Base-by-base conservation (phyloP, 2,888 invertebrate genomes). In the Portevinia maculata region DNA sequence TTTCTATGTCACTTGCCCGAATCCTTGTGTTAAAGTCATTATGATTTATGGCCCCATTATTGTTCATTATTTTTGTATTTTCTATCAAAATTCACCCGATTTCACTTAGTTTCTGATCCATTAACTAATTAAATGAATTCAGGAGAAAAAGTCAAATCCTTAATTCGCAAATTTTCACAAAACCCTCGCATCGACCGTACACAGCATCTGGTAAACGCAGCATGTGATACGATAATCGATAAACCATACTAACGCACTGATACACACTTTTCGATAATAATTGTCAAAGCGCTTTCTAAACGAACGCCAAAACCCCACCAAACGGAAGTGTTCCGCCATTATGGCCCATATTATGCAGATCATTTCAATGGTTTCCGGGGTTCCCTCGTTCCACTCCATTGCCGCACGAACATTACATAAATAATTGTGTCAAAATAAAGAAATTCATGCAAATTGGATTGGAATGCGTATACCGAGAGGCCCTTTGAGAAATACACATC, bases 401-500 rank as follows among this genome's bases (percentile, higher is more conserved):
- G 34, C 17, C 53, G 19, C 53, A 55, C 74, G 59, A 64, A 73
- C 37, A 65, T 64, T 73, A 73, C 59, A 73, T 55, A 60, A 75
- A 73, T 65, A 78, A 78, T 78, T 83, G 71, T 60, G 83, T 78
- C 78, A 78, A 78, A 78, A 76, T 71, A 62, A 78, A 71, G 78
- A 83, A 83, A 83, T 78, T 83, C 78, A 83, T 83, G 65, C 71
- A 83, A 83, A 83, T 83, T 83, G 71, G 44, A 71, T 76, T 76
- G 52, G 60, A 65, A 55, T 44, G 69, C 70, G 70, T 70, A 70
- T 65, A 41, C 11, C 34, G 28, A 39, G 13, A 57, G 60, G 70
- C 71, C 65, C 65, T 71, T 65, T 46, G 70, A 59, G 76, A 78
- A 59, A 60, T 60, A 44, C 78, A 46, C 71, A 50, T 48, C 17